Conservation (phyloP, 2,113 vertebrate genomes). For the Bujurquina vittata region DNA sequence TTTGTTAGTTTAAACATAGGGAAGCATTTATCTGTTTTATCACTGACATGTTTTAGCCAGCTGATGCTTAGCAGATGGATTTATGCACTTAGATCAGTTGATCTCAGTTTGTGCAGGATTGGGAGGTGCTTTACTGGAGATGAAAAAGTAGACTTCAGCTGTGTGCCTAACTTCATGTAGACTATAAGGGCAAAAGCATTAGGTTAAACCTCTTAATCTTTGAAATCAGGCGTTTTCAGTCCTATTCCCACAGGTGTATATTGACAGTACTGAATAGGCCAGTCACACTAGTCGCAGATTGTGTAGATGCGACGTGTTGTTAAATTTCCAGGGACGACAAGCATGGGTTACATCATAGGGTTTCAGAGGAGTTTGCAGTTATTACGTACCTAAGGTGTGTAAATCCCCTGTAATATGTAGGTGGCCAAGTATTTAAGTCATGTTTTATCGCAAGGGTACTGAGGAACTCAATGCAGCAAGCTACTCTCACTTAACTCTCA, state of each 20-base stretch:
- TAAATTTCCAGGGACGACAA: neutral
- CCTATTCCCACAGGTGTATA: neutral
- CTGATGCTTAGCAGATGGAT: neutral
- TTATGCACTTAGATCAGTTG: neutral
- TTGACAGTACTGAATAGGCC: neutral
- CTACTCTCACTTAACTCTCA: neutral
- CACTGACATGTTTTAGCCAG: neutral
- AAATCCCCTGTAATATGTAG: neutral
- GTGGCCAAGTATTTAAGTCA: neutral
- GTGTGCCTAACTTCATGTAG: neutral
- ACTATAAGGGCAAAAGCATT: neutral
- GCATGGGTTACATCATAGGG: neutral
- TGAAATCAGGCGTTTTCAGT: neutral
- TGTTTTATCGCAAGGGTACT: neutral
- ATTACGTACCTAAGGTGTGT: too few species aligned
- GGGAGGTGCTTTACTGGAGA: neutral
- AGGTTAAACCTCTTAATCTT: neutral
- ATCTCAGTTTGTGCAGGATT: neutral
- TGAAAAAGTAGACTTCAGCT: neutral
- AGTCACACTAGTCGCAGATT: neutral
- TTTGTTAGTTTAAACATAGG: neutral
- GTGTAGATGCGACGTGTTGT: neutral
- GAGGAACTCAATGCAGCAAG: neutral
- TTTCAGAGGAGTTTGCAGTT: neutral
- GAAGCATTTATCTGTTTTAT: neutral